phyloP scores from a whole-genome alignment of 2,888 invertebrate species.

The Eurytoma adleriae region DNA sequence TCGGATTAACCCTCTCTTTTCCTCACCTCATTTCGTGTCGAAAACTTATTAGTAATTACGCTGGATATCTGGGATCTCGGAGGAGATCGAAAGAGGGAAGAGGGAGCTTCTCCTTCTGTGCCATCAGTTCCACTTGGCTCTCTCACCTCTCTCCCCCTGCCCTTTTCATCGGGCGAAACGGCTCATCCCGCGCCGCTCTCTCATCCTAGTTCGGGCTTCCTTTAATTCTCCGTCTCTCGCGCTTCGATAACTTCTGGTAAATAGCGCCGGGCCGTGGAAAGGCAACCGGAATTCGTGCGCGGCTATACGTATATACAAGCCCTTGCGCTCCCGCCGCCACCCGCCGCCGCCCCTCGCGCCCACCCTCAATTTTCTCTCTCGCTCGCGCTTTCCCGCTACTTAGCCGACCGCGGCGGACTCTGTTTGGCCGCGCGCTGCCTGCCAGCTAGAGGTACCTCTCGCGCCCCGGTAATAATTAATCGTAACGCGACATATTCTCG shows the following conservation, averaged over 20 bases:
- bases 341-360: not conserved
- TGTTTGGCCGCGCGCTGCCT: slow-evolving; percentile 30
- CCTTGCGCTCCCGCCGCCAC: slow-evolving; percentile 3
- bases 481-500: slow-evolving; percentile 60
- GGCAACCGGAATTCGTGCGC: slow-evolving; percentile 57
- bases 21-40: slow-evolving; percentile 76
- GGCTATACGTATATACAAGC: slow-evolving; percentile 21
- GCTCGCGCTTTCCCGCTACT: slow-evolving; percentile 2
- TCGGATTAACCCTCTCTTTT: slow-evolving; percentile 76
- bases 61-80: slow-evolving; percentile 69
- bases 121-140: slow-evolving; percentile 56
- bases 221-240: slow-evolving; percentile 67
- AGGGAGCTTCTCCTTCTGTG: slow-evolving; percentile 50
- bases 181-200: slow-evolving; percentile 46
- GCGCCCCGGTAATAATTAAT: slow-evolving; percentile 62
- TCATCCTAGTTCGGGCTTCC: slow-evolving; percentile 62
- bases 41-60: slow-evolving; percentile 77
- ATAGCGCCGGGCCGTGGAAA: slow-evolving; percentile 63
- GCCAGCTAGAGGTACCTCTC: slow-evolving; percentile 4
- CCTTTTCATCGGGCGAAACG: slow-evolving; percentile 25
- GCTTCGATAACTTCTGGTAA: slow-evolving; percentile 69
- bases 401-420: slow-evolving; percentile 24
- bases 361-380: slow-evolving; percentile 11
- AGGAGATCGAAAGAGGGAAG: slow-evolving; percentile 67
- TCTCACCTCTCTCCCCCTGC: slow-evolving; percentile 31